Base-by-base conservation (phyloP, 2,888 invertebrate genomes). In the Dasypolia templi region DNA sequence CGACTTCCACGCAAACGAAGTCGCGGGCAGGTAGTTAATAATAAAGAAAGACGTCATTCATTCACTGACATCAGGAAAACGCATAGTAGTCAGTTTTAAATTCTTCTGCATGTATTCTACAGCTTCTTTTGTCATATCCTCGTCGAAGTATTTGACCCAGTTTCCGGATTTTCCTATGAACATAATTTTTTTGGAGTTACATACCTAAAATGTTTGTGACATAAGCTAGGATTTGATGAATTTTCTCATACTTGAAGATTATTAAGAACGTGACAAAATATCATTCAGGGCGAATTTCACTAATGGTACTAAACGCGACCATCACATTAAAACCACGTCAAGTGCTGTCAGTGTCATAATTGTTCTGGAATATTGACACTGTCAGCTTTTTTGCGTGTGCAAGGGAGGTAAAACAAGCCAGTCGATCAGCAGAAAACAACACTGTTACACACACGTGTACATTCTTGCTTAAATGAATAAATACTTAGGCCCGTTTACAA, bases 131-230 rank as follows among this genome's bases (percentile, higher is more conserved):
- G 77, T 89, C 90, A 93, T 89, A 44, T 90, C 86, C 0, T 91
- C 90, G 61, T 92, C 88, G 82, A 93, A 93, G 73, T 94, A 93
- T 64, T 93, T 83, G 64, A 89, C 84, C 94, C 93, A 94, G 51
- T 90, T 91, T 0, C 92, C 93, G 1, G 92, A 88, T 84, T 91
- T 91, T 22, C 94, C 93, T 94, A 86, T n/a, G 81, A 87, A 72
- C 22, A 58, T 3, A 14, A 0, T 42, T 49, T 39, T 68, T 58
- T 32, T 26, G 7, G 32, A 6, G 42, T 66, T 32, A 64, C 9
- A 0, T 6, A 62, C 11, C 3, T 39, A 39, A 19, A n/a, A 19
- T 19, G 2, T 51, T 64, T 35, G 49, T 19, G 64, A 5, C 7
- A 35, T 64, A 11, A 6, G 51, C 32, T 32, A 22, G 22, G 32